Evolutionary conservation across 2,888 invertebrate genomes (phyloP), one percentile per base, ranked within the genome.

Genomic region (Peribatodes rhomboidaria): DNA sequence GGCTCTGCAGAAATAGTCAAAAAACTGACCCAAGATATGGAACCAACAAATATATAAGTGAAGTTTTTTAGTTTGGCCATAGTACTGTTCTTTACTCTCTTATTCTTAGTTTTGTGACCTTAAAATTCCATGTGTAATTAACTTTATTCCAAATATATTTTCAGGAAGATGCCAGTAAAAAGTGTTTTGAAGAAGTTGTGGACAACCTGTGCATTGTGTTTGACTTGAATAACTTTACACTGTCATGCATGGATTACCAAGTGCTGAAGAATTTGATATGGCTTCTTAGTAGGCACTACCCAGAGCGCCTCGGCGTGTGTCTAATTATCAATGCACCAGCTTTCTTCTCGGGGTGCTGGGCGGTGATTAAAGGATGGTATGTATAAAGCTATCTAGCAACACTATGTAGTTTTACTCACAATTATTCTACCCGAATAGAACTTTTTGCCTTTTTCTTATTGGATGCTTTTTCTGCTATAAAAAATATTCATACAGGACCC

Each of bases 181-280:
- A 94, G 79, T 97, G 97, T 86, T 96, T 96, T 84, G 97, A 97
- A 82, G 96, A 96, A 84, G 96, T 97, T 2, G 94, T 96, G 16
- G 97, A 97, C 86, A 97, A 96, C 79, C 84, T 97, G 16, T 97
- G 97, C 81, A 96, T 97, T 80, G 95, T 97, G 41, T 97, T 97
- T 86, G 97, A 97, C 86, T 85, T 97, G 72, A 94, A 95, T 71
- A 95, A 94, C 72, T 97, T 97, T 80, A 96, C 96, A 62, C 87
- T 96, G 46, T 95, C 95, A 46, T 96, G 96, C 78, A 97, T 97
- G 96, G 97, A 97, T 81, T 97, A 97, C 83, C 96, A 96, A 83
- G 94, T 97, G 67, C 94, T 97, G 13, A 97, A 97, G 84, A 97
- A 96, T 82, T 89, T 97, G 37, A 96, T 97, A 69, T 96, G 96